These are phyloP conservation scores for Diceros bicornis DNA, from an alignment of 2,797 vertebrate genomes.

Conservation along the genomic window DNA sequence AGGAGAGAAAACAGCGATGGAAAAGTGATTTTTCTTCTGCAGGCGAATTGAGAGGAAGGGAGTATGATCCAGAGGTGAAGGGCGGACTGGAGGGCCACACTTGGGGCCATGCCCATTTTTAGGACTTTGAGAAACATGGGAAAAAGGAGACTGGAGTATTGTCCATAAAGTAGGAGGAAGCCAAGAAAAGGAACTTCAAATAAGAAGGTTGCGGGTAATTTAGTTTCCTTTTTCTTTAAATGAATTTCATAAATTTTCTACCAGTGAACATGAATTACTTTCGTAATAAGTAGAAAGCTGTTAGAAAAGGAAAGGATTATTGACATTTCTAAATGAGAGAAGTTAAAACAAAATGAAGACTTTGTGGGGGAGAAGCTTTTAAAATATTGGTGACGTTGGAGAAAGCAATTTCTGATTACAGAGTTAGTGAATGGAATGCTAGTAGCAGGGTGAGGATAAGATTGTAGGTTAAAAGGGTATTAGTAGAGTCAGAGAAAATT, in stretches of 20 bases:
- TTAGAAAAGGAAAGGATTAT: background rate
- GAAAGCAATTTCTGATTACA: slow-evolving; percentile 36
- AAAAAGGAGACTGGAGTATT: slow-evolving; percentile 37
- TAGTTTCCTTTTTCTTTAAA: slow-evolving; percentile 14
- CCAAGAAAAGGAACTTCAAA: slow-evolving; percentile 46
- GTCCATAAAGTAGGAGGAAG: background rate
- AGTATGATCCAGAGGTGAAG: background rate
- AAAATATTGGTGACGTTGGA: background rate
- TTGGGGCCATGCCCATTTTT: background rate
- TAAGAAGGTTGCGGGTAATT: slow-evolving; percentile 18
- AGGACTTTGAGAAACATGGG: background rate
- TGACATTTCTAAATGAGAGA: slow-evolving; percentile 34
- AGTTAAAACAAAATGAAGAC: slow-evolving; percentile 9
- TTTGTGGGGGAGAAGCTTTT: background rate
- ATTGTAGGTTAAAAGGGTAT: background rate
- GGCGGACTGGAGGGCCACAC: background rate
- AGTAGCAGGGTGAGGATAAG: background rate
- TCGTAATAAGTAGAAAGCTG: slow-evolving; percentile 43
- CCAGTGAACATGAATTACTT: slow-evolving; percentile 21
- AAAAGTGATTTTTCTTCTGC: slow-evolving; percentile 28
- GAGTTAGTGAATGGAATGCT: background rate
- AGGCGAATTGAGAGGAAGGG: background rate
- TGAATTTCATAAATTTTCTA: slow-evolving; percentile 6
- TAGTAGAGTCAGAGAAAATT: background rate
- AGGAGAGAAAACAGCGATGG: background rate